phyloP scores from a whole-genome alignment of 2,888 invertebrate species.

The Argyresthia albistria region DNA sequence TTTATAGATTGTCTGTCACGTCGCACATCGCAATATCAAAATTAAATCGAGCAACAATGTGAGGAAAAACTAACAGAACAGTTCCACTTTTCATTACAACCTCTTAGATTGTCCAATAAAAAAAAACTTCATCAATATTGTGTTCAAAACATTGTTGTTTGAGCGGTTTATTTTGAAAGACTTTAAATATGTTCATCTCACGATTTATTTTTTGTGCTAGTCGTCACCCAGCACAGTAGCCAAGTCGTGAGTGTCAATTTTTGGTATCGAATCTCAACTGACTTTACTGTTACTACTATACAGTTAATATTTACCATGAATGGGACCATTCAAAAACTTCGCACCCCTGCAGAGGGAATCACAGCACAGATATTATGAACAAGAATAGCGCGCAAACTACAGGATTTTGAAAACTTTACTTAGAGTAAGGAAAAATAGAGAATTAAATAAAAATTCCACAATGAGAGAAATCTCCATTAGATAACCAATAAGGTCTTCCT shows the following conservation, averaged over 20 bases:
- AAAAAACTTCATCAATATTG: slow-evolving; percentile 12
- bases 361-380: too few species aligned
- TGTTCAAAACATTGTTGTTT: background rate
- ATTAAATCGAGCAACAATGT: slow-evolving; percentile 28
- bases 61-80: slow-evolving; percentile 8
- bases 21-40: slow-evolving; percentile 37
- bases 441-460: slow-evolving; percentile 13
- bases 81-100: slow-evolving; percentile 7
- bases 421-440: too few species aligned
- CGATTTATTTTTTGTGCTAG: slow-evolving; percentile 53
- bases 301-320: too few species aligned
- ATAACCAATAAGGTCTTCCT: background rate
- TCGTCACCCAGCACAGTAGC: slow-evolving; percentile 31
- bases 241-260: slow-evolving; percentile 54
- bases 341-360: too few species aligned
- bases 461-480: slow-evolving; percentile 12
- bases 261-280: slow-evolving; percentile 60
- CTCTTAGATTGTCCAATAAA: slow-evolving; percentile 13
- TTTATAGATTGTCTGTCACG: slow-evolving; percentile 23
- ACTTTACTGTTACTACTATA: slow-evolving; percentile 44
- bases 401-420: too few species aligned
- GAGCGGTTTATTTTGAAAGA: slow-evolving; percentile 24
- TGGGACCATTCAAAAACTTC: too few species aligned
- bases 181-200: slow-evolving; percentile 46
- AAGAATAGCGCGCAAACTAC: too few species aligned